Conservation (phyloP, 1,140 invertebrate genomes). For the Rhyzopertha dominica region DNA sequence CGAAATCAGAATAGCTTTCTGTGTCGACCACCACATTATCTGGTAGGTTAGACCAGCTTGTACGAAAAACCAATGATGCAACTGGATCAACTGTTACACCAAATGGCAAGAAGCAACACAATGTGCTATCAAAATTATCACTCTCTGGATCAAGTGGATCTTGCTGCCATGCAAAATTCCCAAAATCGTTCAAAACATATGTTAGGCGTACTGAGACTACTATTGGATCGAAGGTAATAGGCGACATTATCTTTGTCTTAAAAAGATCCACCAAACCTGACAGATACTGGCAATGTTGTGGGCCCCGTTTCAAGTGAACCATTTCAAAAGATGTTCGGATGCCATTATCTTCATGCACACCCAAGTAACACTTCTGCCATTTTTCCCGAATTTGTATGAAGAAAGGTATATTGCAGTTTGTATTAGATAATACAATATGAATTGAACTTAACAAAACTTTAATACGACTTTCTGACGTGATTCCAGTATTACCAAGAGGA, state of each 20-base stretch:
- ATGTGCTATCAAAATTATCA: constrained; percentile 50
- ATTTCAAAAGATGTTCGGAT: constrained; percentile 79
- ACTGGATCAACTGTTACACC: constrained; percentile 77
- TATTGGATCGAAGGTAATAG: constrained; percentile 59
- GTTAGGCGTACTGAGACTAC: constrained; percentile 76
- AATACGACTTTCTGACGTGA: constrained; percentile 72
- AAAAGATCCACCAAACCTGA: constrained; percentile 73
- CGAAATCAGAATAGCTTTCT: constrained; percentile 80
- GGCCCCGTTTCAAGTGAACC: constrained; percentile 77
- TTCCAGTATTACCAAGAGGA: constrained; percentile 53
- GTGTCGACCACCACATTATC: constrained; percentile 86
- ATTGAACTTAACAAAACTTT: constrained; percentile 83
- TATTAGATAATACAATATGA: constrained; percentile 77
- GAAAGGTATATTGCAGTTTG: constrained; percentile 73
- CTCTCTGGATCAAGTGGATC: constrained; percentile 69
- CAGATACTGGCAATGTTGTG: constrained; percentile 77
- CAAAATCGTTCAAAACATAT: constrained; percentile 72
- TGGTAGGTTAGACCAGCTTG: constrained; percentile 81
- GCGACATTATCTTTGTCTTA: constrained; percentile 69
- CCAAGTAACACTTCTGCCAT: constrained; percentile 77
- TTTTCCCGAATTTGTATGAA: constrained; percentile 81
- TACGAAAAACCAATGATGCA: constrained; percentile 71
- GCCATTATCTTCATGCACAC: constrained; percentile 68
- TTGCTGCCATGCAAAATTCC: constrained; percentile 60
- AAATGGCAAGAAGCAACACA: constrained; percentile 66